These are phyloP conservation scores for Ailuropoda melanoleuca DNA, from an alignment of 2,113 vertebrate genomes.

Conservation along the genomic window DNA sequence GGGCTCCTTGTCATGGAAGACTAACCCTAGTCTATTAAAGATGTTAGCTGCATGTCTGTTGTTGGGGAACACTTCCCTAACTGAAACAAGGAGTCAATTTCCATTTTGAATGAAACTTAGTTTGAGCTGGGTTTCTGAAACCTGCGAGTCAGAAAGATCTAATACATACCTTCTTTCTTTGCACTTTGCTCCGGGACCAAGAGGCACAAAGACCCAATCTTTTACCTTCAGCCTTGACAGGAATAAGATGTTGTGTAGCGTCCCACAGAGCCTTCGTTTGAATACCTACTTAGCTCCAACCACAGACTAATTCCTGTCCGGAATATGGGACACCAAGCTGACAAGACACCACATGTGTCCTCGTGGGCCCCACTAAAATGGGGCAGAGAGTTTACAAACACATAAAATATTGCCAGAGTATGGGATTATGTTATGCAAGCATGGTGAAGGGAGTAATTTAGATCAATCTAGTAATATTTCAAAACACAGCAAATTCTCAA, in stretches of 20 bases:
- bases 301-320: neutral
- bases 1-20: neutral
- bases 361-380: neutral
- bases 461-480: slow-evolving; percentile 1
- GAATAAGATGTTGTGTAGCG: neutral
- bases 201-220: neutral
- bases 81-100: neutral
- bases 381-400: neutral
- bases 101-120: neutral
- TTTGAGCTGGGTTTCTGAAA: neutral
- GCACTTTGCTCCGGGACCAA: neutral
- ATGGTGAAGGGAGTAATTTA: neutral
- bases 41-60: neutral
- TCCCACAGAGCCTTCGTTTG: neutral
- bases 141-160: neutral
- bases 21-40: neutral
- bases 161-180: neutral
- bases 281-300: neutral
- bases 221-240: neutral
- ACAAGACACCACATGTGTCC: neutral
- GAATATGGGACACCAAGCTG: neutral
- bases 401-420: neutral
- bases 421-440: neutral
- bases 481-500: slow-evolving; percentile 28
- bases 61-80: neutral